Conservation (phyloP, 2,113 vertebrate species). For the Chroicocephalus ridibundus region DNA sequence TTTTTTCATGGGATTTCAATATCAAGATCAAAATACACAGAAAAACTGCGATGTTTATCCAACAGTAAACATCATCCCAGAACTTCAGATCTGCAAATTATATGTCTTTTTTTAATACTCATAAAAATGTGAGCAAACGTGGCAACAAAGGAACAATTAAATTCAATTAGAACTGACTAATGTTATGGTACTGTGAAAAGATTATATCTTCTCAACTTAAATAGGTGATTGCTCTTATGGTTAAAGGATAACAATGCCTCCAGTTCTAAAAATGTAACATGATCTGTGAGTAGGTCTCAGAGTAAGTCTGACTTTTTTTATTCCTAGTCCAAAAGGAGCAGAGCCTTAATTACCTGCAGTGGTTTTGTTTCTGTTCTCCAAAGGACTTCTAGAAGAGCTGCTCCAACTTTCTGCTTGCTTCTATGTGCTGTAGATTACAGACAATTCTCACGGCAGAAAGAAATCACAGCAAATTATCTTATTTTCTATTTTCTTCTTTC, state of each 20-base stretch:
- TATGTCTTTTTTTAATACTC: neutral
- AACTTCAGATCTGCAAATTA: neutral
- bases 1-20: neutral
- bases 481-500: neutral
- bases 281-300: neutral
- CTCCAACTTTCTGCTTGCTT: neutral
- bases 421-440: neutral
- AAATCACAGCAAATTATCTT: neutral
- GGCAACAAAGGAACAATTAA: neutral
- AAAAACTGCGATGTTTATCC: neutral
- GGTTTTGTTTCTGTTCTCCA: neutral
- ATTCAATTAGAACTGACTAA: neutral
- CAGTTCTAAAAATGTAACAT: neutral
- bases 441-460: neutral
- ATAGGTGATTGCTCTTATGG: neutral
- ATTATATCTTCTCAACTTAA: neutral
- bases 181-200: neutral
- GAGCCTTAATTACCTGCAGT: neutral
- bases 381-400: neutral
- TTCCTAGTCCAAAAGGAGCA: neutral
- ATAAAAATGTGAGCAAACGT: neutral
- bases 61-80: neutral
- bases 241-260: neutral
- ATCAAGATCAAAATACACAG: neutral
- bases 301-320: neutral